Conservation (phyloP, 2,797 vertebrate genomes). For the Microctenopoma lineatum region DNA sequence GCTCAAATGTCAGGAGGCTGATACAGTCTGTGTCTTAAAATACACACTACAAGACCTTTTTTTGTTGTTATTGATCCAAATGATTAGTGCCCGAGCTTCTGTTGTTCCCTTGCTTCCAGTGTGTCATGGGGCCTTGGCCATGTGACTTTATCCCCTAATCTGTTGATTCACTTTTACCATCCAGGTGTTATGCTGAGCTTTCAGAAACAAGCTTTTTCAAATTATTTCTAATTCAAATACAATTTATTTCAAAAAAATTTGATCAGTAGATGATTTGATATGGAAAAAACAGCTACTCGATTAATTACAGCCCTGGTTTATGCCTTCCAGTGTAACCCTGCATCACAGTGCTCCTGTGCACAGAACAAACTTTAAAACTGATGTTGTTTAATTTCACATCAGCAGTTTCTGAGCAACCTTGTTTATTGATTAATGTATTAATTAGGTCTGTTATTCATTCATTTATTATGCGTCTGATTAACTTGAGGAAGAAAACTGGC, state of each 20-base stretch:
- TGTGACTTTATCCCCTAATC: constrained; percentile 19
- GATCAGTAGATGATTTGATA: not conserved
- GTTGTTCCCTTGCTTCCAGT: constrained; percentile 1
- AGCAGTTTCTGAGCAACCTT: not conserved
- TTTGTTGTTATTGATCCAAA: constrained; percentile 52
- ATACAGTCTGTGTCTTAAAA: constrained; percentile 43
- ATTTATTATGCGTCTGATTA: not conserved
- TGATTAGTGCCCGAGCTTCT: constrained; percentile 23
- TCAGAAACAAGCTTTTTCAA: no score
- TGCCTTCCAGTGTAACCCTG: not conserved
- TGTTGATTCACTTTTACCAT: constrained; percentile 20
- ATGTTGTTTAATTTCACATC: not conserved
- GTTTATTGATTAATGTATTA: not conserved
- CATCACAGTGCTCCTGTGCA: not conserved
- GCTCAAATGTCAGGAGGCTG: constrained; percentile 63
- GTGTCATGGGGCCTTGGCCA: not conserved
- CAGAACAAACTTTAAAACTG: not conserved
- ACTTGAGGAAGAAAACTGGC: not conserved
- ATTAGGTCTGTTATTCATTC: not conserved
- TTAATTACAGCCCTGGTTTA: not conserved
- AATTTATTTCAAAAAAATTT: not conserved
- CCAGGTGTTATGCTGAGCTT: no score
- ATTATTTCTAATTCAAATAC: not conserved
- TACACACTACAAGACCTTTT: constrained; percentile 21
- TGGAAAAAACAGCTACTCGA: not conserved